A percentile compares a stretch with the other conserved stretches of the same genome.
These are phyloP conservation scores for Pseudobourletiella spinata DNA, from an alignment of 1,140 invertebrate genomes.

Conservation along the genomic window DNA sequence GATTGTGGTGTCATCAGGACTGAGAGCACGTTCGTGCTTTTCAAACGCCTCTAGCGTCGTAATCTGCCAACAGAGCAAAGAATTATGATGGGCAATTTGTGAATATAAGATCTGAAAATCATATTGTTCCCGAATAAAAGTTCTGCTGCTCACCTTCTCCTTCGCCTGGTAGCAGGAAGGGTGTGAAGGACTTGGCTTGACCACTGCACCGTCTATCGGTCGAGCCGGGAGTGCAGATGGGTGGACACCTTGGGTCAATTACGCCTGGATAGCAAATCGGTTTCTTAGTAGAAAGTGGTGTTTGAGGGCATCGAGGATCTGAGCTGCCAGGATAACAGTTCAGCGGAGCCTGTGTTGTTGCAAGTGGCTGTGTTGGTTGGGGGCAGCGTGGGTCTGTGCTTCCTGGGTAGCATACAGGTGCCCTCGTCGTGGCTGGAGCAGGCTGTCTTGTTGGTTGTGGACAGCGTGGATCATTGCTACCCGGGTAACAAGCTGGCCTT, in stretches of 20 bases:
- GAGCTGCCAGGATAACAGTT: background rate
- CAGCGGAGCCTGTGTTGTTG: no score
- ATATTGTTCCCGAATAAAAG: no score
- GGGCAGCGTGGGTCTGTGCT: background rate
- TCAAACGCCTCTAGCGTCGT: no score
- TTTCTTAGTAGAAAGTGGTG: background rate
- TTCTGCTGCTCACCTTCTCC: no score
- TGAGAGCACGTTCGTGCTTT: no score
- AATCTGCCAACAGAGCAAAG: no score
- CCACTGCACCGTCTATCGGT: constrained; percentile 1
- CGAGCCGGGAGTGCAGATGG: background rate
- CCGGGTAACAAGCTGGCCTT: constrained; percentile 29
- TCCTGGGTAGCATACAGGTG: background rate
- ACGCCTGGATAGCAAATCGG: background rate
- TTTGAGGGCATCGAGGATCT: background rate
- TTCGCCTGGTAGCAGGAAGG: background rate
- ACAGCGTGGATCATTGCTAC: constrained; percentile 36
- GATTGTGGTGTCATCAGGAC: no score
- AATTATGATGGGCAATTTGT: no score
- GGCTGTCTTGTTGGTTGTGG: constrained; percentile 27
- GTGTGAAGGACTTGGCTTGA: background rate
- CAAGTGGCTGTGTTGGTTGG: background rate
- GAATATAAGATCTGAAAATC: no score
- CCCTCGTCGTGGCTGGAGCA: background rate
- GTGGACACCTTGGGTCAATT: constrained; percentile 8